Evolutionary conservation across 2,113 vertebrate genomes (phyloP), one percentile per base, ranked within the genome.

Genomic region (Equus quagga): DNA sequence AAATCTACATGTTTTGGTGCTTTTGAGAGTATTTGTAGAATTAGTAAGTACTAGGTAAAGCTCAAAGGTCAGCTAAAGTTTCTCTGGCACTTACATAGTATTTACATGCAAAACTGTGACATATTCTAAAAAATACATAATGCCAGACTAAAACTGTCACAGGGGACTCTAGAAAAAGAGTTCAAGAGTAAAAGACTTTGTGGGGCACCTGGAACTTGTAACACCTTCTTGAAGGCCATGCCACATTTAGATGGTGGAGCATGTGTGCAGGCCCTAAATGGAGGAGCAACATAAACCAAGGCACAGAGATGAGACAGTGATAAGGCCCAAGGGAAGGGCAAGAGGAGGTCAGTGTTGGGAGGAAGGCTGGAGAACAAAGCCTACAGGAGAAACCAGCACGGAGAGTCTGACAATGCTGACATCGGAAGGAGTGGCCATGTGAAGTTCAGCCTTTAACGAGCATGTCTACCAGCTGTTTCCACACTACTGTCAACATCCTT

Each of bases 61-160:
- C 62, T 94, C 15, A 70, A 82, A 31, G 70, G 96, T 94, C 54
- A 93, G 2, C 33, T 80, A 64, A 93, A 91, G 86, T 76, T n/a
- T 91, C 80, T 33, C 94, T 79, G 73, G 31, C 7, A 67, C 33
- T 95, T 89, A 75, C 0, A 7, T 24, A 80, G 21, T 56, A 93
- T 31, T 82, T 85, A 49, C 2, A 82, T 85, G 36, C 36, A 41
- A 41, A 41, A 76, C 17, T 49, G 8, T 46, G 14, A 19, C 17
- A 14, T 28, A 6, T 65, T 28, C 76, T 89, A 19, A 67, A 86
- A 93, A 91, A 73, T 46, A 60, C 5, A 65, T 12, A 18, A 15
- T 44, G 26, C 36, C 12, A 85, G 51, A 44, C 18, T 84, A 1
- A 56, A 44, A 85, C 54, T 3, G 15, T 1, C 26, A 72, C 6